Percentiles rank a stretch among this genome's conserved stretches.
phyloP scores from a whole-genome alignment of 1,140 invertebrate genomes.

The Eciton burchellii region DNA sequence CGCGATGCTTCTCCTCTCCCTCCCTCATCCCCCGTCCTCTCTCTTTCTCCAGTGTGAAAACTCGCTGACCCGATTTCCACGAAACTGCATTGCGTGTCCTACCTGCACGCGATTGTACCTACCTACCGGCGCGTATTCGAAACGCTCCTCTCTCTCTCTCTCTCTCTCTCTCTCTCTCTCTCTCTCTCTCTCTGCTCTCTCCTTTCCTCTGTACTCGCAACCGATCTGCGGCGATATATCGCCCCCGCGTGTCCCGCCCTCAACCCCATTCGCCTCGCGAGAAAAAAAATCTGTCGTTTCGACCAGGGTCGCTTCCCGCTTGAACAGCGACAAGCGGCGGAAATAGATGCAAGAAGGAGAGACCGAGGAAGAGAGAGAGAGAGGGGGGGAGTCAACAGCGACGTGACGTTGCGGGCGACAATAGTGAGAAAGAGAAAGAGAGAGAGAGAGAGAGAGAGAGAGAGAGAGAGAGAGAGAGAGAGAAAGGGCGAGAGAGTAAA shows the following conservation, averaged over 20 bases:
- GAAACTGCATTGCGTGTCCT: constrained; percentile 78
- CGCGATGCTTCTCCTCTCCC: constrained; percentile 11
- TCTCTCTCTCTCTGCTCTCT: constrained; percentile 7
- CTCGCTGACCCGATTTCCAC: constrained; percentile 78
- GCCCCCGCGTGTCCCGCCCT: constrained; percentile 8
- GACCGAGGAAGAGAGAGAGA: neutral
- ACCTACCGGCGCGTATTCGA: constrained; percentile 69
- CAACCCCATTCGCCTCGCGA: neutral
- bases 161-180: constrained; percentile 16
- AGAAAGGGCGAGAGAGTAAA: neutral
- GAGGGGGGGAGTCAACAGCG: neutral
- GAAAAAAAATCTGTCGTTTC: constrained; percentile 50
- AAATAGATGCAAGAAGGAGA: constrained; percentile 13
- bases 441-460: constrained; percentile 14
- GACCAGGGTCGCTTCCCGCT: constrained; percentile 29
- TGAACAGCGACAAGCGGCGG: constrained; percentile 29
- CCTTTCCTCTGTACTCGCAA: constrained; percentile 16
- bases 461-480: constrained; percentile 1
- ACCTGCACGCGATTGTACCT: constrained; percentile 72
- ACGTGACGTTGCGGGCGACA: constrained; percentile 3
- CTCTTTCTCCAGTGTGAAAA: constrained; percentile 71
- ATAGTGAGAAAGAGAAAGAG: no score
- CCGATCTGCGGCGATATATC: constrained; percentile 29
- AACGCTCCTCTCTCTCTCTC: constrained; percentile 49
- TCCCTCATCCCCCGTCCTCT: no score